Base-by-base conservation (phyloP, 2,797 vertebrate genomes). In the Myotis vivesi region DNA sequence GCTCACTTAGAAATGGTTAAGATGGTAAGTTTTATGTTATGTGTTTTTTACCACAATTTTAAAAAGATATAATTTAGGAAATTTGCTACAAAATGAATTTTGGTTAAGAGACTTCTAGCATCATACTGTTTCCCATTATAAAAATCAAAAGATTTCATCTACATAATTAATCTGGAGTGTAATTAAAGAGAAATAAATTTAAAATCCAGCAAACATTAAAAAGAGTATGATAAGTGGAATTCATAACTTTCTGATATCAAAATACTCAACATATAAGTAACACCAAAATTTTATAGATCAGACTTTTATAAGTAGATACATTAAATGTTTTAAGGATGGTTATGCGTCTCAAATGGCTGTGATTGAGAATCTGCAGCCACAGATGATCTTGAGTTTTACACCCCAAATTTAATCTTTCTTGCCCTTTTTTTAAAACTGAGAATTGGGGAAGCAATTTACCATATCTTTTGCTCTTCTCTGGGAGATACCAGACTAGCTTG, bases 121-220 rank as follows among this genome's bases (percentile, higher is more conserved):
- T 57, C 49, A 6, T 64, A 44, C 22, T 69, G 76, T 19, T 38
- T 33, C 46, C 36, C 55, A 80, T 73, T 87, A 79, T 38, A 49
- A 94, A 94, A 86, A 86, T 69, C 22, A 93, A 64, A 73, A 76
- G 11, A 51, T 49, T 92, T 89, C 28, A 62, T 69, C 19, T 68
- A 83, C 44, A 57, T 36, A 92, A 89, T 80, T 41, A 71, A 83
- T 87, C 23, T 80, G 2, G 23, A 71, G 51, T 46, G 0, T 79
- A 82, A 38, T 71, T 80, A n/a, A 90, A 80, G 33, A 53, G 80
- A 68, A 94, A 81, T 19, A 64, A 86, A 25, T 55, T 6, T 80
- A 79, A 94, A 66, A 80, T 75, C 28, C 91, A 15, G 22, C 16
- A 79, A 81, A 64, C 30, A 55, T 86, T 96, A 53, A 73, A 84